These are phyloP conservation scores for Bostrychus sinensis DNA, from an alignment of 2,113 vertebrate genomes.

Conservation along the genomic window DNA sequence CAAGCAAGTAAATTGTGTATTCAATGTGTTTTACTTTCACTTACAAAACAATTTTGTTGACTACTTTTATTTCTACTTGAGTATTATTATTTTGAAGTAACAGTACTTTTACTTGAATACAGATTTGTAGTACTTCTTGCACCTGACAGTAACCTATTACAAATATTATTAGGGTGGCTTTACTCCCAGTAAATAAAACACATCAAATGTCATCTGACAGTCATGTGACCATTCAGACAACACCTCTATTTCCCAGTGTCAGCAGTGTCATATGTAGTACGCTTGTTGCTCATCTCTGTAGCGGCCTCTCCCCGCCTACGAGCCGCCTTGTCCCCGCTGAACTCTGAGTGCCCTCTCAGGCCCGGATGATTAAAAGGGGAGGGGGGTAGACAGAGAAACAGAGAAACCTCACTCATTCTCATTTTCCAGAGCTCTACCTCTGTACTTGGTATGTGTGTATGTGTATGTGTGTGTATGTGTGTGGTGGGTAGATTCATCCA, in stretches of 20 bases:
- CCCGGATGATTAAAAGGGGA: slow-evolving; percentile 77
- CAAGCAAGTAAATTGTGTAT: too few relatives aligned
- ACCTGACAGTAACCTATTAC: too few relatives aligned
- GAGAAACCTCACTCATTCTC: slow-evolving; percentile 81
- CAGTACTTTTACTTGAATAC: too few relatives aligned
- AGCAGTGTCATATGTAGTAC: slow-evolving; percentile 38
- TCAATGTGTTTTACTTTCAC: too few relatives aligned
- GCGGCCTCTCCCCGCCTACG: slow-evolving; percentile 57
- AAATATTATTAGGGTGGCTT: too few relatives aligned
- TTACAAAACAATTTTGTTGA: too few relatives aligned
- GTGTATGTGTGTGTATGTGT: slow-evolving; percentile 41
- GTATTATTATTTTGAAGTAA: too few relatives aligned
- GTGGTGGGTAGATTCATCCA: slow-evolving; percentile 76
- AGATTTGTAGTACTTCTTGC: too few relatives aligned
- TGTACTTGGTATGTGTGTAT: slow-evolving; percentile 76
- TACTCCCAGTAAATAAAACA: too few relatives aligned
- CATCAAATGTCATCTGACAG: slow-evolving; percentile 26
- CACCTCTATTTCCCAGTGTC: slow-evolving; percentile 54
- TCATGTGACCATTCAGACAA: slow-evolving; percentile 43
- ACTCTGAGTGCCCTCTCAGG: slow-evolving; percentile 80
- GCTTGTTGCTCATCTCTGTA: slow-evolving; percentile 72
- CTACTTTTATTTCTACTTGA: too few relatives aligned
- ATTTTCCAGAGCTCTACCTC: slow-evolving; percentile 81
- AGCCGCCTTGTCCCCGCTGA: slow-evolving; percentile 70
- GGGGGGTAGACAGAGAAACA: slow-evolving; percentile 68